Evolutionary conservation across 2,797 vertebrate genomes (phyloP).

Genomic region (Lates japonicus): DNA sequence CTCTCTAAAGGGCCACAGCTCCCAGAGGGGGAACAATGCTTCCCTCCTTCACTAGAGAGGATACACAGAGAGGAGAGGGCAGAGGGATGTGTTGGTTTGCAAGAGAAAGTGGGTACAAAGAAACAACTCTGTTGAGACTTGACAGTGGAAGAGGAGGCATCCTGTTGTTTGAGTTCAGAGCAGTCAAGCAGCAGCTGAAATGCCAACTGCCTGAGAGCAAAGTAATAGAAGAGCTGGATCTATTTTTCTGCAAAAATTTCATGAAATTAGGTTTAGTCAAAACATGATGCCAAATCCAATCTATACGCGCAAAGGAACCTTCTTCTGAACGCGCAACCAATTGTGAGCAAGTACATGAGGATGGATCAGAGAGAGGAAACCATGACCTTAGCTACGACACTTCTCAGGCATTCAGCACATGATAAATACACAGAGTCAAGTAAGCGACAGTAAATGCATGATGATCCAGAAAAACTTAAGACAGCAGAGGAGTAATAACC

Average conservation of each 20-base stretch:
- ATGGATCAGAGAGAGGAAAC: too few relatives aligned
- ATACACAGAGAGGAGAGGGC: not conserved
- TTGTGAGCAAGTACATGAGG: too few relatives aligned
- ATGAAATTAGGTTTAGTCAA: too few relatives aligned
- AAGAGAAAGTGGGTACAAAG: not conserved
- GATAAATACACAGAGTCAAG: too few relatives aligned
- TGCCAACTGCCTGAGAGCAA: slow-evolving; percentile 20
- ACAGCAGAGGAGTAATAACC: too few relatives aligned
- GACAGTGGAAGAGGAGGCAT: not conserved
- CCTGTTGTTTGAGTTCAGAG: slow-evolving; percentile 28
- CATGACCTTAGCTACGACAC: too few relatives aligned
- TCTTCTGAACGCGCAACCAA: too few relatives aligned
- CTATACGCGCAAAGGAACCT: too few relatives aligned
- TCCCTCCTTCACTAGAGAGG: slow-evolving; percentile 1
- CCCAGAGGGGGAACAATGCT: slow-evolving; percentile 25
- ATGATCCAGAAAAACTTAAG: too few relatives aligned
- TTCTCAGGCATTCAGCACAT: too few relatives aligned
- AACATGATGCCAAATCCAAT: too few relatives aligned
- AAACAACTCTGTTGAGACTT: not conserved
- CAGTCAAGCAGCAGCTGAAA: slow-evolving; percentile 16
- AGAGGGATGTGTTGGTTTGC: not conserved
- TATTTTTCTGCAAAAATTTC: not conserved
- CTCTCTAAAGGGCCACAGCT: slow-evolving; percentile 37
- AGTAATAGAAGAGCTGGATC: not conserved
- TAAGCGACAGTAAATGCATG: too few relatives aligned